phyloP scores from a whole-genome alignment of 1,140 invertebrate species.

The Leguminivora glycinivorella region DNA sequence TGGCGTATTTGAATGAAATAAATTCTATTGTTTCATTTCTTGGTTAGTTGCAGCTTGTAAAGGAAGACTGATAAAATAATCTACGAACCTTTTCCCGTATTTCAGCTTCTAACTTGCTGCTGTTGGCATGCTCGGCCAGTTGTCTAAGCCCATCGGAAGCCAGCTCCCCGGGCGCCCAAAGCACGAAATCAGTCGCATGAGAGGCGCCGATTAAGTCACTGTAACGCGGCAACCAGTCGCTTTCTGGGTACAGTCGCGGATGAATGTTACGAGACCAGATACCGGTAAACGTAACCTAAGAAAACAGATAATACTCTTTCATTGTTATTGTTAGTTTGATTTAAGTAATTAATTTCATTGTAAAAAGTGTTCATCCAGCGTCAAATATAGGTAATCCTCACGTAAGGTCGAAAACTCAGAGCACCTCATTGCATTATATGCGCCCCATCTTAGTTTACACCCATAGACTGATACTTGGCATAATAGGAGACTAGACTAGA shows the following conservation, averaged over 20 bases:
- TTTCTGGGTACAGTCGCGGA: conserved; percentile 62
- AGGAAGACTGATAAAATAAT: conserved; percentile 6
- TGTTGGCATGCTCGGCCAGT: conserved; percentile 62
- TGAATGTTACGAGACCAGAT: conserved; percentile 71
- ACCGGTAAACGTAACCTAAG: conserved; percentile 60
- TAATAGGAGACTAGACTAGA: too few species aligned
- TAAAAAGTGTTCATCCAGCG: too few species aligned
- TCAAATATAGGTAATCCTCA: too few species aligned
- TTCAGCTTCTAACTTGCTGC: conserved; percentile 59
- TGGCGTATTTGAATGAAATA: too few species aligned
- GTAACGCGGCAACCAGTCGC: conserved; percentile 60
- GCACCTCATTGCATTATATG: too few species aligned
- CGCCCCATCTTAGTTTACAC: too few species aligned
- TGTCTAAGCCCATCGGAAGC: conserved; percentile 56
- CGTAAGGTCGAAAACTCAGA: too few species aligned
- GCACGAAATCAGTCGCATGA: conserved; percentile 49
- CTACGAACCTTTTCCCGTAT: conserved; percentile 57
- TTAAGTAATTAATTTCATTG: too few species aligned
- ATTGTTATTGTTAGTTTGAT: too few species aligned
- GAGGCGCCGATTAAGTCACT: conserved; percentile 66
- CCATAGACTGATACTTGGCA: too few species aligned
- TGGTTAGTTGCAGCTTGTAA: neutral
- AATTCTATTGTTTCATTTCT: too few species aligned
- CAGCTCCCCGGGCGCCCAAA: conserved; percentile 58
- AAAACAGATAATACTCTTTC: conserved; percentile 23